Evolutionary conservation across 1,140 invertebrate species (phyloP).

Genomic region (Drosophila obscura): DNA sequence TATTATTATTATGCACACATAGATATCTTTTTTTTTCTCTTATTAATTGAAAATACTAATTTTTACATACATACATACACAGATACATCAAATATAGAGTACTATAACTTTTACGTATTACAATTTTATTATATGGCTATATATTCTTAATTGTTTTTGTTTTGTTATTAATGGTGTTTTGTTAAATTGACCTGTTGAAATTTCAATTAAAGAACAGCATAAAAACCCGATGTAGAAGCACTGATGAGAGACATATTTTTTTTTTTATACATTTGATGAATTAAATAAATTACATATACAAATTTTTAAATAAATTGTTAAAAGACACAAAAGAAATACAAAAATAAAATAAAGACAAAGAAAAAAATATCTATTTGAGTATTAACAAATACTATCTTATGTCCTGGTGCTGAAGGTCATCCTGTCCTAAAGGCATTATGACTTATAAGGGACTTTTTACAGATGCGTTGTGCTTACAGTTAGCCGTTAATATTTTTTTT

Average conservation of each 20-base stretch:
- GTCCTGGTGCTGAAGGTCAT: too few species aligned
- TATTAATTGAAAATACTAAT: constrained; percentile 28
- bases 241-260: too few species aligned
- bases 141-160: constrained; percentile 16
- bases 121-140: constrained; percentile 14
- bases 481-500: too few species aligned
- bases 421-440: too few species aligned
- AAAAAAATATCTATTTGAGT: too few species aligned
- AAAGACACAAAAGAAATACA: background rate
- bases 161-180: constrained; percentile 12
- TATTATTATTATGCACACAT: constrained; percentile 21
- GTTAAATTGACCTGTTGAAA: constrained; percentile 43
- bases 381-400: too few species aligned
- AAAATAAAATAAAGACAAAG: background rate
- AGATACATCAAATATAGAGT: constrained; percentile 36
- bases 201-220: background rate
- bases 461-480: too few species aligned
- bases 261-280: too few species aligned
- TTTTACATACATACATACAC: constrained; percentile 47
- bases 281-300: too few species aligned
- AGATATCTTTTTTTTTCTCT: background rate
- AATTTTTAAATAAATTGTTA: background rate
- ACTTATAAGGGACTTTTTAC: too few species aligned
- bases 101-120: constrained; percentile 54
- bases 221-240: background rate